A percentile compares a stretch with the other conserved stretches of the same genome.
Conservation (phyloP, 2,888 invertebrate genomes). For the Andrena praecox region DNA sequence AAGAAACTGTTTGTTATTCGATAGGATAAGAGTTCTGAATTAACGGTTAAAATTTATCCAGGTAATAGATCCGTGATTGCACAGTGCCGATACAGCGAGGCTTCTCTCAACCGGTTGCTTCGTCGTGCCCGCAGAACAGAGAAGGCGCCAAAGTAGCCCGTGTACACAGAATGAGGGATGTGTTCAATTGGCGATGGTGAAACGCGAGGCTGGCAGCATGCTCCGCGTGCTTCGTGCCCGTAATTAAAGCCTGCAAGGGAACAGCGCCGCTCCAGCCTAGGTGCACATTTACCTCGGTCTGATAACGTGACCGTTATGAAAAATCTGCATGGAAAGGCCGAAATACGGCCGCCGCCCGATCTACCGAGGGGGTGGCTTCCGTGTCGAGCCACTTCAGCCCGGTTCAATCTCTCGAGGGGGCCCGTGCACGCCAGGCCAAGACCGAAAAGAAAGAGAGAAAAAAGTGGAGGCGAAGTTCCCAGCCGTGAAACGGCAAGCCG, state of each 20-base stretch:
- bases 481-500: slow-evolving; percentile 13
- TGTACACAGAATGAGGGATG: slow-evolving; percentile 30
- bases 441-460: slow-evolving; percentile 15
- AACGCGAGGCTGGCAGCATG: slow-evolving; percentile 65
- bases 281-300: slow-evolving; percentile 28
- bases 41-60: no score
- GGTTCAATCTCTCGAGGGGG: slow-evolving; percentile 48
- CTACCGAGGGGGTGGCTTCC: slow-evolving; percentile 41
- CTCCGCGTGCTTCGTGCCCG: slow-evolving; percentile 73
- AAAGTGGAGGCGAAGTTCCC: slow-evolving; percentile 17
- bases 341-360: slow-evolving; percentile 32
- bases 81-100: background rate
- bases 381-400: slow-evolving; percentile 52
- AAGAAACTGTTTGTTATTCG: background rate
- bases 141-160: background rate
- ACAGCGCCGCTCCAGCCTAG: slow-evolving; percentile 7
- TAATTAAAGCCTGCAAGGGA: slow-evolving; percentile 73
- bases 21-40: no score
- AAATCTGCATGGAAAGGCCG: slow-evolving; percentile 53
- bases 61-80: no score
- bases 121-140: background rate
- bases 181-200: slow-evolving; percentile 29
- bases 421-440: slow-evolving; percentile 48
- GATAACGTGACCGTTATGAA: slow-evolving; percentile 64
- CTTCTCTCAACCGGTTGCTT: slow-evolving; percentile 2